Percentiles rank a stretch among this genome's conserved stretches.
Evolutionary conservation across 2,888 invertebrate species (phyloP).

Genomic region (Ectropis crepuscularia): DNA sequence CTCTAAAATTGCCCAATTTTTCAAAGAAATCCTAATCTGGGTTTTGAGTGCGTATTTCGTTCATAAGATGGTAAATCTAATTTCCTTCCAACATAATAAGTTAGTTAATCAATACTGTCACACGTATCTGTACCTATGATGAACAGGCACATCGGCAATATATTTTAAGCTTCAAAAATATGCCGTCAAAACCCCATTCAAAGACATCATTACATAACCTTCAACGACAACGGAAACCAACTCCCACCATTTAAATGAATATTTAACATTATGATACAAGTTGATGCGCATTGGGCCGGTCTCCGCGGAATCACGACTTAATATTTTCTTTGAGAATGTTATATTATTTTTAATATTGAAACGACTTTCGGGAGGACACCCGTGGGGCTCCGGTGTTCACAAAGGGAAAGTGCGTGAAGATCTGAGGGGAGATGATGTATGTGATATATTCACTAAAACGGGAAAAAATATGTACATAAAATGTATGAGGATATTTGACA

Average conservation of each 20-base stretch:
- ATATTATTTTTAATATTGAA: constrained; percentile 81
- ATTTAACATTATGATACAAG: constrained; percentile 80
- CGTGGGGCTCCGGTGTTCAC: constrained; percentile 61
- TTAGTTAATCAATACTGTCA: no score
- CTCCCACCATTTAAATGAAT: constrained; percentile 69
- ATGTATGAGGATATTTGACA: constrained; percentile 42
- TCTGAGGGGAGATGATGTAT: constrained; percentile 33
- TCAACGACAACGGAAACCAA: constrained; percentile 61
- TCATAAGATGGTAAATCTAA: no score
- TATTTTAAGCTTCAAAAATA: not conserved
- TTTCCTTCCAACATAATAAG: no score
- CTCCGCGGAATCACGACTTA: constrained; percentile 77
- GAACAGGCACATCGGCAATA: not conserved
- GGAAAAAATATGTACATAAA: constrained; percentile 59
- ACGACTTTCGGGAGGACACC: constrained; percentile 61
- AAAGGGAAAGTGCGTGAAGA: constrained; percentile 63
- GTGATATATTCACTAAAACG: constrained; percentile 36
- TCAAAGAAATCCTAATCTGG: no score
- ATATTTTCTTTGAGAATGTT: constrained; percentile 83
- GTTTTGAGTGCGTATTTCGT: no score
- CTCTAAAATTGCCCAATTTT: no score
- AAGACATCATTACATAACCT: constrained; percentile 20
- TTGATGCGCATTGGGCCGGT: constrained; percentile 77
- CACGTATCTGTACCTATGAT: not conserved
- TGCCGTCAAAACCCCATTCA: not conserved